Evolutionary conservation across 2,797 vertebrate genomes (phyloP), one percentile per base, ranked within the genome.

Genomic region (Holocentrus rufus): DNA sequence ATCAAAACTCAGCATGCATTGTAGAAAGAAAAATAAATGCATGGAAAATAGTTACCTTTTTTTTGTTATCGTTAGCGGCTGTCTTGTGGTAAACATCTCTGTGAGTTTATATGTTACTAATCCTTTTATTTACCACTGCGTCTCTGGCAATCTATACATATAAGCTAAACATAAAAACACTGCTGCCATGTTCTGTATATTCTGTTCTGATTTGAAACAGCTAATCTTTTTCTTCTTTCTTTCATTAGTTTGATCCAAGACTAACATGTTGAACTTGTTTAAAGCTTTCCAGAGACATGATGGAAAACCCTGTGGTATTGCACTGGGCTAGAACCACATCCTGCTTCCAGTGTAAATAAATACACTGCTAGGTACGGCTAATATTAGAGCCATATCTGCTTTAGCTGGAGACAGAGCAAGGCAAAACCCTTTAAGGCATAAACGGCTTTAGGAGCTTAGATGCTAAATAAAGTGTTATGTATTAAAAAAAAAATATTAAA

Each of bases 241-340:
- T 77, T 82, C 77, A 81, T 90, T 87, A 84, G 83, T 68, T 76
- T 82, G 73, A 86, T 84, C 82, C 72, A 61, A 77, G 70, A 77
- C 79, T 72, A 88, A 87, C 90, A 91, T 90, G 85, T 55, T 89
- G 88, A 90, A 88, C 82, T 87, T 87, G 86, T 92, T 90, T 89
- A 78, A 90, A 84, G 74, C 82, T 85, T 81, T 81, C 80, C 62
- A 65, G 74, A 80, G 79, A 74, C 74, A 86, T 74, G 81, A 90
- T 72, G 77, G 89, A 91, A 87, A 90, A 76, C 71, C 54, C 72
- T 84, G 76, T 73, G 63, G 85, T 69, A 79, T 50, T 78, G 85
- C 72, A 58, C 66, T 20, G 60, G 58, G 77, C 66, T 85, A 78
- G 81, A 89, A 85, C 89, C 90, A 91, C 87, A 91, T 90, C 90